Evolutionary conservation across 2,797 vertebrate genomes (phyloP).

Genomic region (Pangasius djambal): DNA sequence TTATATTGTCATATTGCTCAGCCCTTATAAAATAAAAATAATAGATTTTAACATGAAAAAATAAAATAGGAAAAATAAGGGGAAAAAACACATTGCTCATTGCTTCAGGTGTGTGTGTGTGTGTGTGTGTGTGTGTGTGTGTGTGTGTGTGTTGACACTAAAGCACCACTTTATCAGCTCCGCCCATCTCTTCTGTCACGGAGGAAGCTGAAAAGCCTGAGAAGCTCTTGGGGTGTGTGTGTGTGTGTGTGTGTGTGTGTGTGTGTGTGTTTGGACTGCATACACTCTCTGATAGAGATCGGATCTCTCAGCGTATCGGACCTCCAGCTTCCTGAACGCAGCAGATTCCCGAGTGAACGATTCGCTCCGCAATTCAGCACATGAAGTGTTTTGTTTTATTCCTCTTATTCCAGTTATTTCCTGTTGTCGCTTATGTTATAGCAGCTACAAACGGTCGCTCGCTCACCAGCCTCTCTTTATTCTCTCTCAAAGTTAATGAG

Average conservation of each 20-base stretch:
- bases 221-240: neutral
- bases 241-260: constrained; percentile 1
- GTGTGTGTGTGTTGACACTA: neutral
- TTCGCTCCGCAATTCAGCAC: neutral
- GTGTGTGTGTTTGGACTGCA: neutral
- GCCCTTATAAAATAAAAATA: no score
- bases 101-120: no score
- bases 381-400: no score
- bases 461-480: no score
- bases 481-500: no score
- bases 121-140: neutral
- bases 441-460: no score
- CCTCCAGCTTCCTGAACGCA: neutral
- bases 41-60: no score
- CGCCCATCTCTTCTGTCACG: neutral
- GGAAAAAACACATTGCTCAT: no score
- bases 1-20: no score
- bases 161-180: neutral
- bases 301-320: neutral
- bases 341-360: neutral
- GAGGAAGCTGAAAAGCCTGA: neutral
- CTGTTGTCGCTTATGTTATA: no score
- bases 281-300: neutral
- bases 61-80: no score
- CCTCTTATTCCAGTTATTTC: no score